Evolutionary conservation across 1,140 invertebrate species (phyloP).

Genomic region (Hycleus cichorii): DNA sequence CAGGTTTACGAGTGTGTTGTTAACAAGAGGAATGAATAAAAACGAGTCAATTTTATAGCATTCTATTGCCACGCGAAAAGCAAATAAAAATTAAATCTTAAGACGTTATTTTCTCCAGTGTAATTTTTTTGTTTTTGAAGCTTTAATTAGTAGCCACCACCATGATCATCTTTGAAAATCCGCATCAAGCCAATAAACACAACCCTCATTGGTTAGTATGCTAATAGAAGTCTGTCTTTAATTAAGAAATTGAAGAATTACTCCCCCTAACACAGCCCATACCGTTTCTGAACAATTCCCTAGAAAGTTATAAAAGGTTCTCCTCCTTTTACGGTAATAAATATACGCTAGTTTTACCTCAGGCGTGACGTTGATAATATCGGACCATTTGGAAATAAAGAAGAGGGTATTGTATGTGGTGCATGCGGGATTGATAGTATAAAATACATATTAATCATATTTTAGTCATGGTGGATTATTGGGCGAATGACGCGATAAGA

Average conservation of each 20-base stretch:
- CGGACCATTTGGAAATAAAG: slow-evolving; percentile 10
- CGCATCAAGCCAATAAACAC: too few relatives aligned
- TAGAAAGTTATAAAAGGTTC: too few relatives aligned
- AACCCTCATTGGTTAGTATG: background rate
- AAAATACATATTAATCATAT: slow-evolving; percentile 30
- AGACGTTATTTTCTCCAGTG: too few relatives aligned
- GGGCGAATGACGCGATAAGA: slow-evolving; percentile 25
- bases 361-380: slow-evolving; percentile 18
- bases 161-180: too few relatives aligned
- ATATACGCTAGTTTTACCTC: slow-evolving; percentile 12
- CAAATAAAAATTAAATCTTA: too few relatives aligned
- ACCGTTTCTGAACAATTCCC: too few relatives aligned
- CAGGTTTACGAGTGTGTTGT: too few relatives aligned
- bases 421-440: slow-evolving; percentile 1
- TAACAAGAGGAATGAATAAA: too few relatives aligned
- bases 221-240: slow-evolving; percentile 1
- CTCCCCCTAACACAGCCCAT: background rate
- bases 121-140: too few relatives aligned
- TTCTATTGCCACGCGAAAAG: too few relatives aligned
- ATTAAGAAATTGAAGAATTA: slow-evolving; percentile 13
- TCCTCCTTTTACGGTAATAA: slow-evolving; percentile 8
- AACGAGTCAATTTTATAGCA: too few relatives aligned
- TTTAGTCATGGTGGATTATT: slow-evolving; percentile 29
- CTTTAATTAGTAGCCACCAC: too few relatives aligned
- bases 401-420: background rate